Base-by-base conservation (phyloP, 2,888 invertebrate genomes). In the Eledona agricola region DNA sequence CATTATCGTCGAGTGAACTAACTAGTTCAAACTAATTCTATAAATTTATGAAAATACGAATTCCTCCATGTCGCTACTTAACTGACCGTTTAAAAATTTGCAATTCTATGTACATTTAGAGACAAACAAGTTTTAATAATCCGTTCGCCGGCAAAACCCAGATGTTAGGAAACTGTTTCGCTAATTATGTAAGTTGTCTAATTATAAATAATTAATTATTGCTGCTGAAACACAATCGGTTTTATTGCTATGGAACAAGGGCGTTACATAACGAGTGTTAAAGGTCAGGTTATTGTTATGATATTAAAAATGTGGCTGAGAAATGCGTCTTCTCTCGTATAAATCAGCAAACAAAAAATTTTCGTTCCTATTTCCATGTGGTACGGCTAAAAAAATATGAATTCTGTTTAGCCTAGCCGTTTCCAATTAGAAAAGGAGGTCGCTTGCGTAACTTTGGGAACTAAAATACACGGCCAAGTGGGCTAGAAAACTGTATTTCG, bases 361-460 rank as follows among this genome's bases (percentile, higher is more conserved):
- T n/a, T n/a, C n/a, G n/a, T n/a, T n/a, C n/a, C n/a, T n/a, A n/a
- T n/a, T n/a, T n/a, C n/a, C n/a, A n/a, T n/a, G n/a, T n/a, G n/a
- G n/a, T n/a, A n/a, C n/a, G n/a, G n/a, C n/a, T n/a, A n/a, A n/a
- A n/a, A n/a, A n/a, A n/a, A 20, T 43, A 34, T 32, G 32, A 34
- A 50, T 40, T n/a, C n/a, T n/a, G n/a, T n/a, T n/a, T n/a, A n/a
- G n/a, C 31, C 50, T 37, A 51, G 59, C 57, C 57, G 58, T 63
- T 63, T 63, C 60, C 63, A 57, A 58, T 47, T 56, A 54, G 45
- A 43, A 56, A 64, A 59, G 59, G 62, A 62, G 64, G 64, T 64
- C 64, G 56, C 55, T 64, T 64, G 62, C 62, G 60, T 59, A 64
- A 64, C 59, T 57, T 56, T 55, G 55, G 51, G 57, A 60, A 57